phyloP scores from a whole-genome alignment of 2,888 invertebrate genomes.

The Drepana falcataria region DNA sequence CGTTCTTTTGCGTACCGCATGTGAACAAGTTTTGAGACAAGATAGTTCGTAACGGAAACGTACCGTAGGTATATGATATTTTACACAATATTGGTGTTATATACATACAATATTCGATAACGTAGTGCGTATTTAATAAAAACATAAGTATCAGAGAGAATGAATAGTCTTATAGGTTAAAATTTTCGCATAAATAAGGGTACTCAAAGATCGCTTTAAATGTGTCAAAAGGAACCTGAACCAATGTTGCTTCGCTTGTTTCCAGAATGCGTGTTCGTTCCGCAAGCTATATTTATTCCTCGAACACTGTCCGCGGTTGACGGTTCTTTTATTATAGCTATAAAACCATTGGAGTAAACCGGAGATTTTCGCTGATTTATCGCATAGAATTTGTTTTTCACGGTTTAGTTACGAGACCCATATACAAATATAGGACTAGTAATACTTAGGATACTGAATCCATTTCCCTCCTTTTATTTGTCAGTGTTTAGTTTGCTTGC shows the following conservation, averaged over 20 bases:
- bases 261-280: constrained; percentile 60
- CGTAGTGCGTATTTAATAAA: no score
- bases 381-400: constrained; percentile 72
- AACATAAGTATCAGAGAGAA: constrained; percentile 11
- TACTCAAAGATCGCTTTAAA: constrained; percentile 38
- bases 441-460: constrained; percentile 38
- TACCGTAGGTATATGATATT: no score
- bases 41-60: constrained; percentile 13
- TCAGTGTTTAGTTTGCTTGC: background rate
- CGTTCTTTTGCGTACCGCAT: constrained; percentile 24
- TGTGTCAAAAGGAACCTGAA: constrained; percentile 54
- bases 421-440: constrained; percentile 56
- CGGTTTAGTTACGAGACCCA: constrained; percentile 50
- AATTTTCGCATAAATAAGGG: constrained; percentile 49
- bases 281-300: constrained; percentile 56
- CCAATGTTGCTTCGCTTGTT: constrained; percentile 50
- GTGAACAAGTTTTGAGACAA: constrained; percentile 20
- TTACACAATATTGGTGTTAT: no score
- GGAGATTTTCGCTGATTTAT: constrained; percentile 70
- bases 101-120: no score
- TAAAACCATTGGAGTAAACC: constrained; percentile 64
- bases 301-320: constrained; percentile 62
- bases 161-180: constrained; percentile 41
- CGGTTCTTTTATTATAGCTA: constrained; percentile 75
- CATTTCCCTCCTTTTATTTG: constrained; percentile 32